Base-by-base conservation (phyloP, 2,888 invertebrate species). In the Halocaridina rubra region DNA sequence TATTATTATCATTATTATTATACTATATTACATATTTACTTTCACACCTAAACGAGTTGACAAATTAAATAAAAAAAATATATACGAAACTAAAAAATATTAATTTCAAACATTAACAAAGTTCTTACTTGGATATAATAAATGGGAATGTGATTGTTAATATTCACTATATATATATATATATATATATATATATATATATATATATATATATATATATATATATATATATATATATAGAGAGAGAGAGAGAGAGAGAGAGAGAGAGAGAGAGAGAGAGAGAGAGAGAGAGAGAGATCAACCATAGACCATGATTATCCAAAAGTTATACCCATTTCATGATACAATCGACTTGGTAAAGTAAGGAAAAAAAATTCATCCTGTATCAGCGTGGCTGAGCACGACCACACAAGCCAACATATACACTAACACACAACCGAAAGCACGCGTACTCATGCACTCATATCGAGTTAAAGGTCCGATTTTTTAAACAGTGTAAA, bases 161-260 rank as follows among this genome's bases (percentile, higher is more conserved):
- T 72, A 30, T 72, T 7, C n/a, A 19, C n/a, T 53, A 24, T 53
- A 53, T 46, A 53, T 46, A 24, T 53, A 46, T 46, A 53, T 75
- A 75, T 75, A 53, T 75, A 75, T 75, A 53, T 46, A 75, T 46
- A 53, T 46, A 75, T 46, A 53, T 46, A 75, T 46, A 53, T 46
- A 75, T 46, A 75, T 46, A 75, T 46, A 75, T 46, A 75, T 46
- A 75, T 46, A 75, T 46, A 75, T 46, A 75, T 46, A 75, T 46
- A 75, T 46, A 75, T 46, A 75, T 46, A 75, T 46, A 75, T 46
- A 75, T 46, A 75, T 46, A 75, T 46, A 75, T 24, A 75, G 19
- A 75, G 16, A 39, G 13, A 39, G 1, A 74, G 3, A 19, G 24
- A 72, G 4, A 30, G n/a, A 72, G n/a, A 30, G 19, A 30, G 4